Conservation (phyloP, 2,113 vertebrate species). For the Oreochromis aureus region DNA sequence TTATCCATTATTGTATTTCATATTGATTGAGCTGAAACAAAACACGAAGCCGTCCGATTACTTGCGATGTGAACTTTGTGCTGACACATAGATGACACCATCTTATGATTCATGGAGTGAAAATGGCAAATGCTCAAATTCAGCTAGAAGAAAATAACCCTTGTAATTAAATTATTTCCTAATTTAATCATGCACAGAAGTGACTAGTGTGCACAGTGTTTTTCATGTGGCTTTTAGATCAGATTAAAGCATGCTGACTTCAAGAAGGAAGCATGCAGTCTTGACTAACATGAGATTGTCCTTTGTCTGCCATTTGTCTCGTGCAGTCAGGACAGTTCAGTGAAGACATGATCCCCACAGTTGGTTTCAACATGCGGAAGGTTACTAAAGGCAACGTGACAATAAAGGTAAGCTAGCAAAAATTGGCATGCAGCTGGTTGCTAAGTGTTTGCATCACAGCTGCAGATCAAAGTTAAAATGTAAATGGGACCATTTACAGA, state of each 20-base stretch:
- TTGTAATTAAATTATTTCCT: neutral
- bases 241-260: neutral
- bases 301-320: neutral
- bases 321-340: slow-evolving; percentile 81
- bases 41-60: neutral
- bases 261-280: neutral
- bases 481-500: neutral
- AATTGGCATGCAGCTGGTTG: neutral
- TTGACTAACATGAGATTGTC: neutral
- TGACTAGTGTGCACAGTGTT: neutral
- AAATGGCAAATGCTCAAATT: neutral
- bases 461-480: neutral
- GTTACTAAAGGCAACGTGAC: slow-evolving; percentile 79
- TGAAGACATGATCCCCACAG: slow-evolving; percentile 89
- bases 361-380: slow-evolving; percentile 88
- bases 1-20: neutral
- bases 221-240: neutral
- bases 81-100: neutral
- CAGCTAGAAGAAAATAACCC: neutral
- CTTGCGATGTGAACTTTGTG: neutral
- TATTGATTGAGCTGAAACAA: neutral
- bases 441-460: neutral
- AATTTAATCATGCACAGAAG: neutral
- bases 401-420: slow-evolving; percentile 68
- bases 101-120: neutral